A percentile compares a stretch with the other conserved stretches of the same genome.
These are phyloP conservation scores for Reticulitermes speratus DNA, from an alignment of 1,140 invertebrate species.

Conservation along the genomic window DNA sequence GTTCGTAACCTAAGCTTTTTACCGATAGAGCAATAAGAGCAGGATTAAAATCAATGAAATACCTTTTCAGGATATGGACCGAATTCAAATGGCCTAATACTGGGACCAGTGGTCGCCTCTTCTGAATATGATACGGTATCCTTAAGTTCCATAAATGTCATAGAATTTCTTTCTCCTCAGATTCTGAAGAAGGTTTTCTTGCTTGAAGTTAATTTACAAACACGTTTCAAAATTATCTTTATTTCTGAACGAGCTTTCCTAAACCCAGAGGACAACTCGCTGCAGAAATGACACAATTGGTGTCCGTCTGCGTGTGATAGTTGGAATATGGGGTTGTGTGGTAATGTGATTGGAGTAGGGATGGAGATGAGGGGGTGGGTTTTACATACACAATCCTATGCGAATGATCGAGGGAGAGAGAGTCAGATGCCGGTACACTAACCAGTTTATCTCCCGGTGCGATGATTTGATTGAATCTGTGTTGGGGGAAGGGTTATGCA, in stretches of 20 bases:
- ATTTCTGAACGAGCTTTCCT: background rate
- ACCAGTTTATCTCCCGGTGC: constrained; percentile 29
- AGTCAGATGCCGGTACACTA: constrained; percentile 28
- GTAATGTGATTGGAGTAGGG: constrained; percentile 14
- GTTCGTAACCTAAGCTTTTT: too few species aligned
- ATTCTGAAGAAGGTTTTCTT: too few species aligned
- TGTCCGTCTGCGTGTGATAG: background rate
- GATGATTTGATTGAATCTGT: constrained; percentile 30
- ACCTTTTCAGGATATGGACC: too few species aligned
- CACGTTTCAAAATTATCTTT: background rate
- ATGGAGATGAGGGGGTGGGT: background rate
- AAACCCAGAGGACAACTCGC: background rate
- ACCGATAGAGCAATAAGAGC: too few species aligned
- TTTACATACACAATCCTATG: constrained; percentile 3
- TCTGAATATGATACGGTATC: too few species aligned
- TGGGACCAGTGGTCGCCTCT: too few species aligned
- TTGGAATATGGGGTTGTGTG: background rate
- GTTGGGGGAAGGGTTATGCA: background rate
- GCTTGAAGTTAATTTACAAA: too few species aligned
- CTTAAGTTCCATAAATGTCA: too few species aligned
- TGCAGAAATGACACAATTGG: constrained; percentile 1
- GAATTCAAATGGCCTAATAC: too few species aligned
- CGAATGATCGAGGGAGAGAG: constrained; percentile 15
- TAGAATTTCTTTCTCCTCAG: too few species aligned
- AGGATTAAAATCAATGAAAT: too few species aligned